Base-by-base conservation (phyloP, 2,888 invertebrate species). In the Agriopis aurantiaria region DNA sequence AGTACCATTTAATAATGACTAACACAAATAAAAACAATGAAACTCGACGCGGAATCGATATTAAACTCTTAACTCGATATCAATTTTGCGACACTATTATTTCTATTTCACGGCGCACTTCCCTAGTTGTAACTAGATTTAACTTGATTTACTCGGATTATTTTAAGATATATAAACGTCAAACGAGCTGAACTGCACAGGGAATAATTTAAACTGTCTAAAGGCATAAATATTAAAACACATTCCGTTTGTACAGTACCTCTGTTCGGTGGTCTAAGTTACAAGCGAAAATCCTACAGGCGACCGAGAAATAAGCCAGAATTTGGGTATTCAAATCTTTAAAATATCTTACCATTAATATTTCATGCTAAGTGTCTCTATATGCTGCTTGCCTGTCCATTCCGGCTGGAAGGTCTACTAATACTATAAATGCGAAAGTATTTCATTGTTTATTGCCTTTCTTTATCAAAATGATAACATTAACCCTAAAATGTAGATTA, bases 131-230 rank as follows among this genome's bases (percentile, higher is more conserved):
- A 23, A 45, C 58, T 43, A 40, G 63, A 6, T 17, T 56, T 60
- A 65, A 58, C 49, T 59, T 63, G 59, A 63, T 67, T 73, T 70
- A 74, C 48, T 33, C 46, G 78, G 82, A 83, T 87, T 84, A 86
- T 85, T 85, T 85, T 82, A 83, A 83, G 82, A 82, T 84, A 82
- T 84, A 87, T 87, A 85, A 88, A 87, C 82, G 85, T 86, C 86
- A 85, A 79, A 73, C 59, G 45, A 41, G 46, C 46, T 53, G 68
- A 57, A 70, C 53, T 61, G 69, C 77, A 73, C 76, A 76, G 80
- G 80, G 83, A 85, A 89, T 90, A 88, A 88, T 88, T 88, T 87
- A 85, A 88, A 84, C 84, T 79, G 81, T 81, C 77, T 75, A 67
- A 53, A 81, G 82, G 81, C 83, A 81, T 89, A 89, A 88, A 88